These are phyloP conservation scores for Aplocera efformata DNA, from an alignment of 2,888 invertebrate species.

Conservation along the genomic window DNA sequence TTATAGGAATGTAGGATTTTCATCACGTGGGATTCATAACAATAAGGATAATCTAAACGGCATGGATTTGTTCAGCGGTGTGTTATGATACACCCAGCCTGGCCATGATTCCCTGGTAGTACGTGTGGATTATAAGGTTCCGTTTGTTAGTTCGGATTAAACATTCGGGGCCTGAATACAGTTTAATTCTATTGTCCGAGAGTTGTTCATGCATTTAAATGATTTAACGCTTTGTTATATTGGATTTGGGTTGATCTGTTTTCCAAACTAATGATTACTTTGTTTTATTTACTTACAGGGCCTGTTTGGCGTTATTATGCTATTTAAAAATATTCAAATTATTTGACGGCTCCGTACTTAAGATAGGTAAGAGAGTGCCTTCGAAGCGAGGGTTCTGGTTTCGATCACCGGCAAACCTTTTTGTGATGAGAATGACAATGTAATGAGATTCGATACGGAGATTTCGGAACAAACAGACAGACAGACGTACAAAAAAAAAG, in stretches of 20 bases:
- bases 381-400: too few species aligned
- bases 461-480: too few species aligned
- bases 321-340: too few species aligned
- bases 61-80: conserved; percentile 48
- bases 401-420: too few species aligned
- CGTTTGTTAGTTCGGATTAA: background rate
- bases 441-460: too few species aligned
- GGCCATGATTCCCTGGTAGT: background rate
- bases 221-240: conserved; percentile 1
- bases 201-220: conserved; percentile 3
- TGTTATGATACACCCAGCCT: conserved; percentile 2
- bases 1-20: conserved; percentile 12
- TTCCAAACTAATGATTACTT: background rate
- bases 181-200: conserved; percentile 2
- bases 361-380: too few species aligned
- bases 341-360: too few species aligned
- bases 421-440: too few species aligned
- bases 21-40: conserved; percentile 42
- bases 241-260: background rate
- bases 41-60: conserved; percentile 59
- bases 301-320: too few species aligned
- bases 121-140: too few species aligned
- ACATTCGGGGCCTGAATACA: conserved; percentile 4
- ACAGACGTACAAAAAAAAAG: too few species aligned
- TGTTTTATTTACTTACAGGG: too few species aligned